These are phyloP conservation scores for Garra rufa DNA, from an alignment of 2,113 vertebrate genomes.

Conservation along the genomic window DNA sequence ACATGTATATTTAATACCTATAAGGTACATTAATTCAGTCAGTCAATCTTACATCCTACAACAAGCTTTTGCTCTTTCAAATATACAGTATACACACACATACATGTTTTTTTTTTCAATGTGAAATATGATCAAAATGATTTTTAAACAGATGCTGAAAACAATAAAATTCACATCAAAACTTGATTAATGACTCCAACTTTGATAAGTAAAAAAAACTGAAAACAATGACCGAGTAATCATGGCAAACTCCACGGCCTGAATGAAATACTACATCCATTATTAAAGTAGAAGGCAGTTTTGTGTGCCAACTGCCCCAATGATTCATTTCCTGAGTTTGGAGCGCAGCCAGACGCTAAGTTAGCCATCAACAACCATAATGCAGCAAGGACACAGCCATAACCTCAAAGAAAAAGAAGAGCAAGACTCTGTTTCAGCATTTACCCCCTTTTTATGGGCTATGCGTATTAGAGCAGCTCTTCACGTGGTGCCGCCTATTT, in stretches of 20 bases:
- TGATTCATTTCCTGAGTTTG: neutral
- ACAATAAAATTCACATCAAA: neutral
- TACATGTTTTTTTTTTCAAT: neutral
- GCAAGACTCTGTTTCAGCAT: neutral
- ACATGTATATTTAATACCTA: no score
- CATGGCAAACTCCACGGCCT: neutral
- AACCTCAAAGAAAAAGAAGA: slow-evolving; percentile 19
- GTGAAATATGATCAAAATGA: neutral
- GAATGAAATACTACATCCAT: neutral
- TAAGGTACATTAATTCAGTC: no score
- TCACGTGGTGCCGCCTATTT: slow-evolving; percentile 3
- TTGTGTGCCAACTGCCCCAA: neutral
- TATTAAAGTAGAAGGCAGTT: slow-evolving; percentile 7
- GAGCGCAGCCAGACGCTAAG: neutral
- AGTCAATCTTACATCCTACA: no score
- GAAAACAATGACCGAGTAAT: neutral
- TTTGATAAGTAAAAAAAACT: neutral
- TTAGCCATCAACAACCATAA: neutral
- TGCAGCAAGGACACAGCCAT: neutral
- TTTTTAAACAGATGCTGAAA: neutral
- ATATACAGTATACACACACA: no score
- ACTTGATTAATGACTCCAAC: neutral
- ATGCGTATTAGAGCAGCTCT: neutral
- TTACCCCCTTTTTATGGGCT: neutral
- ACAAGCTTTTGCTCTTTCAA: no score